Conservation (phyloP, 2,888 invertebrate genomes). For the Synergus gifuensis region DNA sequence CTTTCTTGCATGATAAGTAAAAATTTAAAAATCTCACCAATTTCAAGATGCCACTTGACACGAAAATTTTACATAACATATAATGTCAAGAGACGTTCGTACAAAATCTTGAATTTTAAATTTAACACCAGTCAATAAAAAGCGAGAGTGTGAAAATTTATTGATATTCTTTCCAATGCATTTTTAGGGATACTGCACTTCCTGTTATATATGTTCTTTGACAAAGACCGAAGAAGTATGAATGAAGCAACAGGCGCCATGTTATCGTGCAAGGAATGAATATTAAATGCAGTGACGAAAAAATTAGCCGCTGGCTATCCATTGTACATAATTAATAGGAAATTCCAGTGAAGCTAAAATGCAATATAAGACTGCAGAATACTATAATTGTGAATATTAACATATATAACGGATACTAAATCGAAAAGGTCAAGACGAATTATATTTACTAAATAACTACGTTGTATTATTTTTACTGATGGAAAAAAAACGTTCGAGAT, state of each 20-base stretch:
- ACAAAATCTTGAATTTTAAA: neutral
- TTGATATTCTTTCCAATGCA: neutral
- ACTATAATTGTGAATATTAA: neutral
- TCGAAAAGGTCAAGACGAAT: neutral
- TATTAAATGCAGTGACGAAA: neutral
- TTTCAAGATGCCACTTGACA: too few species aligned
- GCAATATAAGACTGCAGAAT: neutral
- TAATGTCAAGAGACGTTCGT: too few species aligned
- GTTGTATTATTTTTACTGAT: neutral
- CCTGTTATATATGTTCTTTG: constrained; percentile 1
- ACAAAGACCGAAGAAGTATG: neutral
- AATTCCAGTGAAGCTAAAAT: neutral
- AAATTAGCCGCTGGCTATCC: neutral
- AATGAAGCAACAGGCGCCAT: neutral
- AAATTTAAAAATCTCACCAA: too few species aligned
- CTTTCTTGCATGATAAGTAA: too few species aligned
- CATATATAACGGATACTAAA: neutral
- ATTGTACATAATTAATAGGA: neutral
- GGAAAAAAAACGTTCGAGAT: neutral
- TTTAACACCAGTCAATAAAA: neutral
- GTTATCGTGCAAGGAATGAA: neutral
- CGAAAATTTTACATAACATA: too few species aligned
- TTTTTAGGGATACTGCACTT: neutral
- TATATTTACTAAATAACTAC: neutral
- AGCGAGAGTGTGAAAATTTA: neutral